Evolutionary conservation across 2,113 vertebrate species (phyloP).

Genomic region (Chascanopsetta lugubris): DNA sequence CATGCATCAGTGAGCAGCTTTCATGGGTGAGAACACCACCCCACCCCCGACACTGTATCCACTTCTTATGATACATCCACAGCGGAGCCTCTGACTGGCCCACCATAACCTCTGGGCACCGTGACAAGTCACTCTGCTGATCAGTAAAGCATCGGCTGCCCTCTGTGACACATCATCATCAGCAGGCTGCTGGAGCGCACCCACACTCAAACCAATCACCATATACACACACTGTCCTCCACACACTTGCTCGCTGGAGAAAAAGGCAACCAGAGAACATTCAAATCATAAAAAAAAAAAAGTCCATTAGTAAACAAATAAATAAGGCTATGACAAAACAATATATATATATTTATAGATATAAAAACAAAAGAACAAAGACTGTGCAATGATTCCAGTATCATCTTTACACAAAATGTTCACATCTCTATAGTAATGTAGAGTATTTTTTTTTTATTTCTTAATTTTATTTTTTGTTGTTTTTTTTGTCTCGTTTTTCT

Average conservation of each 20-base stretch:
- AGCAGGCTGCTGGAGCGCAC: neutral
- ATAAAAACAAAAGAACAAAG: constrained; percentile 45
- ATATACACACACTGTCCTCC: neutral
- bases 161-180: neutral
- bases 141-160: neutral
- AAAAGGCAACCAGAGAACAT: constrained; percentile 76
- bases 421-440: constrained; percentile 64
- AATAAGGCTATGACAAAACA: constrained; percentile 80
- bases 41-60: too few relatives aligned
- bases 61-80: too few relatives aligned
- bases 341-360: constrained; percentile 67
- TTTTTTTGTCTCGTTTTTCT: constrained; percentile 21
- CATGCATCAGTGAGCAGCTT: too few relatives aligned
- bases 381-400: constrained; percentile 79
- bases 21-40: too few relatives aligned
- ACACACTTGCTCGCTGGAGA: constrained; percentile 31
- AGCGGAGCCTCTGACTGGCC: neutral
- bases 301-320: constrained; percentile 78
- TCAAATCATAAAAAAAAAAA: constrained; percentile 62
- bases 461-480: constrained; percentile 28
- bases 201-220: neutral
- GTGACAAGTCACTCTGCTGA: neutral
- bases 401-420: constrained; percentile 72
- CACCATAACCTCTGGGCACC: neutral
- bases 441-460: constrained; percentile 28